phyloP scores from a whole-genome alignment of 2,113 vertebrate species.

The Epinephelus fuscoguttatus region DNA sequence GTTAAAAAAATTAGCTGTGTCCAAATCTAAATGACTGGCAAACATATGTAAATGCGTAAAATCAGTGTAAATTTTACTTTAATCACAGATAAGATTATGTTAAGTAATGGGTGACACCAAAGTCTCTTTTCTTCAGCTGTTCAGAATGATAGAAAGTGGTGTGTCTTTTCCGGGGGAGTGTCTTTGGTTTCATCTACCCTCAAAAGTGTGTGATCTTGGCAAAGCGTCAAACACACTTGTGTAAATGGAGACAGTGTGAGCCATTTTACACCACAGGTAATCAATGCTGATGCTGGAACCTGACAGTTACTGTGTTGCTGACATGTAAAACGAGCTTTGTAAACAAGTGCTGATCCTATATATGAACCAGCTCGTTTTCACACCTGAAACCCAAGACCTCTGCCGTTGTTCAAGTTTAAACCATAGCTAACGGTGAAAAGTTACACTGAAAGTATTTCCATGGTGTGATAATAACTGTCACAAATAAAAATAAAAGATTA shows the following conservation, averaged over 20 bases:
- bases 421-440: not conserved
- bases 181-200: not conserved
- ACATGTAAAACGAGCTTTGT: constrained; percentile 13
- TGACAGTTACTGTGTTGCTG: not conserved
- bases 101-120: not conserved
- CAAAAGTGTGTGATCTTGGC: not conserved
- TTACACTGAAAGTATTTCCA: too few relatives aligned
- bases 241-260: constrained; percentile 19
- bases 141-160: not conserved
- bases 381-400: constrained; percentile 6
- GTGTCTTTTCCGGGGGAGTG: not conserved
- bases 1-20: not conserved
- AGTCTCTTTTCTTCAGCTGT: not conserved
- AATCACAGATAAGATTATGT: not conserved
- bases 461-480: not conserved
- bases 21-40: too few relatives aligned
- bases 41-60: not conserved
- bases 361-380: not conserved
- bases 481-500: not conserved
- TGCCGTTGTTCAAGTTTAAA: not conserved
- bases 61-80: not conserved
- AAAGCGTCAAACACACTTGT: not conserved
- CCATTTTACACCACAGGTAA: constrained; percentile 11
- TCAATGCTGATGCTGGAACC: constrained; percentile 5
- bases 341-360: not conserved